Evolutionary conservation across 2,113 vertebrate genomes (phyloP).

Genomic region (Calonectris borealis): DNA sequence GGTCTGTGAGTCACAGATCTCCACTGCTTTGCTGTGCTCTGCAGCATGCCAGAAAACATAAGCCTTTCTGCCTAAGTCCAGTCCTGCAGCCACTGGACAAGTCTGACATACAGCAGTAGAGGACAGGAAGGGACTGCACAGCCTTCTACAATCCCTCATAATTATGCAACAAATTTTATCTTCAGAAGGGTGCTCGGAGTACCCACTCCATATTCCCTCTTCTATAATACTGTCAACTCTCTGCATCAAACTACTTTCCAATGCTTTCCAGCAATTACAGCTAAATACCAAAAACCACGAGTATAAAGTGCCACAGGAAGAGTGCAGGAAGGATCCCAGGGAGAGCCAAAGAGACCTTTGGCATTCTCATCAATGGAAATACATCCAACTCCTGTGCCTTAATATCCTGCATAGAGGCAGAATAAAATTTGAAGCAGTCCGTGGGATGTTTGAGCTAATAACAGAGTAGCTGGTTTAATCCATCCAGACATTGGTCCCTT

Average conservation of each 20-base stretch:
- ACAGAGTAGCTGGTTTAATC: background rate
- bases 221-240: background rate
- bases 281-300: background rate
- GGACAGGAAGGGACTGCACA: background rate
- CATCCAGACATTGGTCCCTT: background rate
- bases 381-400: background rate
- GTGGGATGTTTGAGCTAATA: background rate
- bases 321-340: background rate
- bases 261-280: background rate
- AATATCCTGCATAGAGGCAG: background rate
- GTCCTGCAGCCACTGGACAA: background rate
- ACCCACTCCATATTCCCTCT: background rate
- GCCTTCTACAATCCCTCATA: background rate
- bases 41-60: background rate
- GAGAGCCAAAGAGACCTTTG: background rate
- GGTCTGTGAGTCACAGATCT: background rate
- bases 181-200: background rate
- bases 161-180: background rate
- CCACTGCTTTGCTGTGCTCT: background rate
- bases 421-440: background rate
- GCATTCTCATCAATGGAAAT: background rate
- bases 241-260: background rate
- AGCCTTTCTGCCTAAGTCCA: accelerated
- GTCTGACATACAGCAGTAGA: background rate
- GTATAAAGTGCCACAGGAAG: background rate